Evolutionary conservation across 92 coral and sea anemone species (phyloP), one percentile per base, ranked within the genome.

Genomic region (Porites evermanni): DNA sequence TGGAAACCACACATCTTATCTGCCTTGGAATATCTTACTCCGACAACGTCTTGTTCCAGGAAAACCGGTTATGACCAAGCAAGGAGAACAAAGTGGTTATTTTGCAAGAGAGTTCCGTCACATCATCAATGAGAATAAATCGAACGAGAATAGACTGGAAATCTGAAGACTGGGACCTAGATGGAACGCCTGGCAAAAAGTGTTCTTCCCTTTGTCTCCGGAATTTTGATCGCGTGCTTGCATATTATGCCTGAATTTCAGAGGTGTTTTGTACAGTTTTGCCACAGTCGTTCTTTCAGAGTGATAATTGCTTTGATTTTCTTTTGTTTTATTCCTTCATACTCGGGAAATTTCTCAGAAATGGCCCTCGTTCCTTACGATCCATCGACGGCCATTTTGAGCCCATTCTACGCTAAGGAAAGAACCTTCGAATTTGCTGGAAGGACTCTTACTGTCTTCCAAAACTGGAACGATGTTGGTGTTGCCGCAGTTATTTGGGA

Each of bases 401-500:
- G 86, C 73, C 67, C 86, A 58, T 97, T 97, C 75, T 93, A 93
- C 52, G 91, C 84, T 67, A 85, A 84, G 56, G 87, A 89, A 65
- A 87, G 98, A 71, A 88, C 87, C 70, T 94, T 97, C 80, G 89
- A 88, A 13, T 97, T 95, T 84, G 98, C 88, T 12, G 99, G 95
- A 12, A 91, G 84, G 64, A 95, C 82, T 51, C 73, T 97, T 19
- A 92, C 88, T 52, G 91, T 97, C 53, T 74, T 85, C 47, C 99
- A 97, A 81, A 91, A 92, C 83, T 97, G 99, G 99, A 82, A 95
- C 68, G 94, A 95, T 20, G 91, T 93, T 59, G 99, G 99, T 61
- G 98, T 97, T 18, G 99, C 99, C 11, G 99, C 98, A 6, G 99
- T 97, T 11, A 93, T 97, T 50, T 97, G 99, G 99, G 99, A 97